Percentiles rank a stretch among this genome's conserved stretches.
phyloP scores from a whole-genome alignment of 92 coral and sea anemone genomes.

The Galaxea fascicularis region DNA sequence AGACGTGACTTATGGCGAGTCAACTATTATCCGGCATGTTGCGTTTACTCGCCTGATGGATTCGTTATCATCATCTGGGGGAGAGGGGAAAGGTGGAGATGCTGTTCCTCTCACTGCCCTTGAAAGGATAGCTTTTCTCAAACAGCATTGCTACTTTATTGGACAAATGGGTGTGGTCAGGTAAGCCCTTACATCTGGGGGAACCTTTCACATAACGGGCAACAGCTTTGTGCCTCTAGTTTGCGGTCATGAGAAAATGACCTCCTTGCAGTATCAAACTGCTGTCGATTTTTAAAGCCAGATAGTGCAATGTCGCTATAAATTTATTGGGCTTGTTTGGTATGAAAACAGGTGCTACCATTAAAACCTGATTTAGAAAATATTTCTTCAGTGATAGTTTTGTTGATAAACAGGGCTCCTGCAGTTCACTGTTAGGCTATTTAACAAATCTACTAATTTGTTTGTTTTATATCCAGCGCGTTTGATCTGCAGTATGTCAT shows the following conservation, averaged over 20 bases:
- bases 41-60: slow-evolving; percentile 58
- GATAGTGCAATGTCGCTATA: too few species aligned
- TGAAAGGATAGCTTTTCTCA: slow-evolving; percentile 83
- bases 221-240: neutral
- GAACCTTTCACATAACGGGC: neutral
- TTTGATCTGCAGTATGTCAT: slow-evolving; percentile 90
- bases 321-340: too few species aligned
- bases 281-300: too few species aligned
- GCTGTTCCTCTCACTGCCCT: slow-evolving; percentile 67
- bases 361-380: neutral
- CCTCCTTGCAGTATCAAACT: too few species aligned
- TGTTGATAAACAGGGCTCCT: neutral
- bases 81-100: slow-evolving; percentile 39
- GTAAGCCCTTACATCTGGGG: slow-evolving; percentile 42
- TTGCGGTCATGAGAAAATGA: too few species aligned
- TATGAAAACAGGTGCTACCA: neutral
- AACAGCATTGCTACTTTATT: slow-evolving; percentile 84
- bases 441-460: neutral
- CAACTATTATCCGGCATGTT: slow-evolving; percentile 58
- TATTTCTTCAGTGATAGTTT: too few species aligned
- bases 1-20: slow-evolving; percentile 44
- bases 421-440: neutral
- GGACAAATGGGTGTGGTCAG: slow-evolving; percentile 93
- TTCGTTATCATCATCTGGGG: slow-evolving; percentile 40
- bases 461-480: slow-evolving; percentile 70